These are phyloP conservation scores for Aldrovandia affinis DNA, from an alignment of 2,797 vertebrate genomes.

Conservation along the genomic window DNA sequence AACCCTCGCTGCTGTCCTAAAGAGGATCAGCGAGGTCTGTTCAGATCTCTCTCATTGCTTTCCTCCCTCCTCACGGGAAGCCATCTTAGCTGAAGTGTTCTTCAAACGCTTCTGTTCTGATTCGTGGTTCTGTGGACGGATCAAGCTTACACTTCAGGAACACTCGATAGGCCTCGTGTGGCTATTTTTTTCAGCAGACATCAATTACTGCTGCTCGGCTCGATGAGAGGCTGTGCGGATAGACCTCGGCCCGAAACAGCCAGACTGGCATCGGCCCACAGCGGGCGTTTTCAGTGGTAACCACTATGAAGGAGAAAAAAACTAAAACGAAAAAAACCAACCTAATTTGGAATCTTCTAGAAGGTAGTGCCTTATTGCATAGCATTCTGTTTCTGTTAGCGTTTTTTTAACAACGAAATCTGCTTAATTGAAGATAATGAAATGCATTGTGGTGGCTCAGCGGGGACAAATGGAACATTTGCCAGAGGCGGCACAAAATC, in stretches of 20 bases:
- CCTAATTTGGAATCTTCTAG: background rate
- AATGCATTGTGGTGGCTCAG: slow-evolving; percentile 39
- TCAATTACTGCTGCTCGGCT: slow-evolving; percentile 46
- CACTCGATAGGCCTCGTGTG: slow-evolving; percentile 49
- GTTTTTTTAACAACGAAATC: slow-evolving; percentile 3
- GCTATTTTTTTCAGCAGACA: slow-evolving; percentile 34
- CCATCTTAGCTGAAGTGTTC: slow-evolving; percentile 27
- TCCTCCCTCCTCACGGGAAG: background rate
- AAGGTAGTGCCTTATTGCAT: slow-evolving; percentile 7
- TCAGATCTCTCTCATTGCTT: background rate
- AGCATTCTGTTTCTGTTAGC: background rate
- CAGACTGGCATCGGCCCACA: slow-evolving; percentile 40
- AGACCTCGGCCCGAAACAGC: slow-evolving; percentile 30
- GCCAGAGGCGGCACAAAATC: background rate
- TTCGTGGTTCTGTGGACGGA: slow-evolving; percentile 18
- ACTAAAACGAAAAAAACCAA: background rate
- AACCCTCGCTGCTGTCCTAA: background rate
- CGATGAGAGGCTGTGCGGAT: slow-evolving; percentile 35
- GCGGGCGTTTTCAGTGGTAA: background rate
- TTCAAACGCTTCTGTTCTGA: slow-evolving; percentile 13
- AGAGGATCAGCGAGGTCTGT: background rate
- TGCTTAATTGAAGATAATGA: slow-evolving; percentile 48
- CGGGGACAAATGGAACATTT: slow-evolving; percentile 2
- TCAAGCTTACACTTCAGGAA: slow-evolving; percentile 26
- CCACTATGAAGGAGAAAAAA: background rate